Evolutionary conservation across 1,140 invertebrate species (phyloP), one percentile per base, ranked within the genome.

Genomic region (Thaumetopoea pityocampa): DNA sequence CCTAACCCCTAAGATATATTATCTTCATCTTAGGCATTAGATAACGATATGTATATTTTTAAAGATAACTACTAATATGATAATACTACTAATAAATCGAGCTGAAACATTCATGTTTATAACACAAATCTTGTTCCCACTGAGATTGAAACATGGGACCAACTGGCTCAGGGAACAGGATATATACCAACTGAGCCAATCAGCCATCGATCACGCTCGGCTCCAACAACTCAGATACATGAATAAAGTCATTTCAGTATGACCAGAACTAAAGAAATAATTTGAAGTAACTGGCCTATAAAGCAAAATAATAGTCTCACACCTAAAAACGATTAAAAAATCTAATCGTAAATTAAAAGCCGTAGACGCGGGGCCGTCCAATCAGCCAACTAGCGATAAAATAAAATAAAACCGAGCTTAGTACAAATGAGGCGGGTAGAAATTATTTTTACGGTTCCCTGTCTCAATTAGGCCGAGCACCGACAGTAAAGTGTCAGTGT

Each of bases 381-480:
- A 80, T 74, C 71, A 73, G 53, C 53, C 62, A 54, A 59, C 60
- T 48, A 37, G 51, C 58, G 52, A 59, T 74, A 63, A 72, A 81
- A 60, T 58, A 54, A 62, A 78, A 79, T 66, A 77, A 81, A 69
- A 77, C 28, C 28, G 37, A 62, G 50, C 56, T 66, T 34, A 19
- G 54, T 80, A 80, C 73, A 78, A 82, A 82, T 82, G 78, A 76
- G 74, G 42, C 69, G 74, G 63, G 59, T 83, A 66, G n/a, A 77
- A 82, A 82, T 83, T 80, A 80, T 80, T 83, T 80, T 83, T 78
- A 82, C 73, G 78, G 79, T 73, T 73, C 71, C 63, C 65, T 78
- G 69, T 77, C 76, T 80, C 76, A 83, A 83, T 83, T 83, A 83
- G 69, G 68, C 43, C 61, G 44, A 60, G 63, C 62, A 58, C 61